Percentiles rank a stretch among this genome's conserved stretches.
Conservation (phyloP, 2,113 vertebrate species). For the Scomber scombrus region DNA sequence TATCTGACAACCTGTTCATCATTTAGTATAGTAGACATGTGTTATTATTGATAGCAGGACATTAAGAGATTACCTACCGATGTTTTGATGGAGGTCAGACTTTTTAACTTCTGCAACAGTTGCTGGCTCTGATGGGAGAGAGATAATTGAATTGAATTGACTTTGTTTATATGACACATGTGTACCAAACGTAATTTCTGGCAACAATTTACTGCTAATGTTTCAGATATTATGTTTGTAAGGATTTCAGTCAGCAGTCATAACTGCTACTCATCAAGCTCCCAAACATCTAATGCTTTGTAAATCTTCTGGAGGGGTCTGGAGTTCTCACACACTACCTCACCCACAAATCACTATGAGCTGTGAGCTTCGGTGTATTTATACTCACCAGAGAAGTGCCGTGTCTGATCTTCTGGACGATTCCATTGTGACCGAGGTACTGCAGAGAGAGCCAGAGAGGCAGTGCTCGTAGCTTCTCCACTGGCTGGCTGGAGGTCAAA, state of each 20-base stretch:
- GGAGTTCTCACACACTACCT: too few species aligned
- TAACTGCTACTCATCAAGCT: too few species aligned
- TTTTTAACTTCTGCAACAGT: constrained; percentile 91
- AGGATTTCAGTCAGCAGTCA: too few species aligned
- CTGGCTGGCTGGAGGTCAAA: constrained; percentile 92
- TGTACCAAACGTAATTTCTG: neutral
- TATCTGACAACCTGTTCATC: neutral
- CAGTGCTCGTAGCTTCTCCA: constrained; percentile 93
- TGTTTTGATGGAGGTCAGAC: constrained; percentile 90
- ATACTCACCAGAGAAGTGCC: constrained; percentile 88
- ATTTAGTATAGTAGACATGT: neutral
- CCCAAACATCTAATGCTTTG: too few species aligned
- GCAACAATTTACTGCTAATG: neutral
- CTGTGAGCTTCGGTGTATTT: too few species aligned
- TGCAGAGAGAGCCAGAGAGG: constrained; percentile 97
- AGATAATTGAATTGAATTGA: neutral
- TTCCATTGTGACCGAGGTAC: constrained; percentile 93
- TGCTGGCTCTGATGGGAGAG: constrained; percentile 88
- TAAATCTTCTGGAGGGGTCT: too few species aligned
- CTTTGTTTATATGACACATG: neutral
- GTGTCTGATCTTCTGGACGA: constrained; percentile 92
- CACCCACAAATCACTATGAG: too few species aligned
- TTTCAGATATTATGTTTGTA: too few species aligned
- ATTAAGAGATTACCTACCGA: constrained; percentile 85
- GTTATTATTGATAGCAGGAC: neutral